Evolutionary conservation across 2,797 vertebrate species (phyloP).

Genomic region (Choloepus didactylus): DNA sequence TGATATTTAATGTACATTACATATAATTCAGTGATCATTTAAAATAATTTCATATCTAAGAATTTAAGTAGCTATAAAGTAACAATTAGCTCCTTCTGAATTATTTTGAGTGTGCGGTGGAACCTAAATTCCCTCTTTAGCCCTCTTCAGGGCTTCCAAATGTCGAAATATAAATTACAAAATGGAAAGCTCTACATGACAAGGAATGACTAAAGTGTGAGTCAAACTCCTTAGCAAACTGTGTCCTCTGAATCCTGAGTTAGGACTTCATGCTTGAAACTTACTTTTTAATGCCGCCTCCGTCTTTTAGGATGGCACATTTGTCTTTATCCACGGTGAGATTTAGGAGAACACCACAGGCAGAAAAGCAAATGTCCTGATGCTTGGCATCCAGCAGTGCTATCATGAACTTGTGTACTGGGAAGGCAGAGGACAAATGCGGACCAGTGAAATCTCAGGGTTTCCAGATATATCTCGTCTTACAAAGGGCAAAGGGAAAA

Average conservation of each 20-base stretch:
- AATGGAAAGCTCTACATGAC: too few relatives aligned
- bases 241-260: background rate
- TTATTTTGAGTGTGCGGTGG: background rate
- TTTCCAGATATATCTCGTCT: background rate
- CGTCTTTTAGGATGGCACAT: constrained; percentile 89
- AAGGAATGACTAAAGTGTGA: background rate
- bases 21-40: background rate
- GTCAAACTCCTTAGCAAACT: background rate
- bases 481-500: background rate
- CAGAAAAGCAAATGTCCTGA: constrained; percentile 94
- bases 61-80: background rate
- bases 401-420: constrained; percentile 95
- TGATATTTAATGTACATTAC: background rate
- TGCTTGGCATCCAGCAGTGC: constrained; percentile 94
- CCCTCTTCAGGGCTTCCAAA: background rate
- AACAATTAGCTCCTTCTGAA: background rate
- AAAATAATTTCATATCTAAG: constrained; percentile 5
- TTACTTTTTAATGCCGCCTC: constrained; percentile 94
- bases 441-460: background rate
- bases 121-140: background rate
- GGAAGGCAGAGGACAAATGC: constrained; percentile 21
- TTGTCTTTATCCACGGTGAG: constrained; percentile 92
- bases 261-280: constrained; percentile 42
- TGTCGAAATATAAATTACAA: background rate
- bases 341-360: constrained; percentile 97